Evolutionary conservation across 2,113 vertebrate genomes (phyloP).

Genomic region (Agapornis roseicollis): DNA sequence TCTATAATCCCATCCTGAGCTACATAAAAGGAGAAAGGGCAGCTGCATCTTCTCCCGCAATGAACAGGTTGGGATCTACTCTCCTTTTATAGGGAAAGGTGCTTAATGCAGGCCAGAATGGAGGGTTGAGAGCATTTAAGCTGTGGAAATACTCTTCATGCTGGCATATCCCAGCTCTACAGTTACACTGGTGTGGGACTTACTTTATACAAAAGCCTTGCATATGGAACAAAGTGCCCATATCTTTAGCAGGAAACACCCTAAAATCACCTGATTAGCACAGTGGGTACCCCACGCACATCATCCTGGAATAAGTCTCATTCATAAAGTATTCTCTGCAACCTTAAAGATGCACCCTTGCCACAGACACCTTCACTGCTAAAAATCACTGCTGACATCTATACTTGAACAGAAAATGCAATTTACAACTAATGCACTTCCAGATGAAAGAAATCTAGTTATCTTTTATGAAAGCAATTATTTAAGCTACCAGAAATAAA

Average conservation of each 20-base stretch:
- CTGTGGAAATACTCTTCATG: neutral
- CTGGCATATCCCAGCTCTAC: neutral
- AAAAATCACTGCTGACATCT: constrained; percentile 28
- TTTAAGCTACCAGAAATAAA: constrained; percentile 51
- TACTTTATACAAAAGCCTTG: neutral
- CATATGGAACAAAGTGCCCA: neutral
- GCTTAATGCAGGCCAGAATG: neutral
- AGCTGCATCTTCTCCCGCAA: neutral
- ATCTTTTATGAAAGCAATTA: constrained; percentile 57
- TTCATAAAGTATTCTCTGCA: neutral
- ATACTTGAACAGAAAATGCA: constrained; percentile 39
- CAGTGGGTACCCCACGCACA: rapidly evolving
- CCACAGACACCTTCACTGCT: neutral
- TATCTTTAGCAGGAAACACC: neutral
- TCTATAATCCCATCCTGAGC: neutral
- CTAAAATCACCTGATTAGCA: neutral
- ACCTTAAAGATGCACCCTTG: neutral
- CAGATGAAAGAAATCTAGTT: constrained; percentile 48
- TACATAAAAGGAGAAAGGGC: neutral
- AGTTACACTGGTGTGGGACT: rapidly evolving
- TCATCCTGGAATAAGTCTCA: neutral
- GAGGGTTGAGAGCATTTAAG: neutral
- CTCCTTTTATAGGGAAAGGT: neutral
- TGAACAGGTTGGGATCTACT: neutral
- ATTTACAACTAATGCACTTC: constrained; percentile 19